These are phyloP conservation scores for Lutjanus campechanus DNA, from an alignment of 2,797 vertebrate genomes.

Conservation along the genomic window DNA sequence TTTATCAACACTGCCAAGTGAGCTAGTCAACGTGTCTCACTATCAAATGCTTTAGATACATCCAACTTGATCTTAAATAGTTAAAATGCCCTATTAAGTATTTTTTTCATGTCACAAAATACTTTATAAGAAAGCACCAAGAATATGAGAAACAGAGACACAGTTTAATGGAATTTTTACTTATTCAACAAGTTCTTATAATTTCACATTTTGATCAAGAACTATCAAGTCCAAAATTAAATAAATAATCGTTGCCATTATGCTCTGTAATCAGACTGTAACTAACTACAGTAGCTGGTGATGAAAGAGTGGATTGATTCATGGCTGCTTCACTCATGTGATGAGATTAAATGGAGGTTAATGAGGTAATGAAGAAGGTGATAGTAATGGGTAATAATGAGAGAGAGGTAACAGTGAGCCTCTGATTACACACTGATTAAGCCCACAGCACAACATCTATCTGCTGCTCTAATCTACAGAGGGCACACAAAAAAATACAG, in stretches of 20 bases:
- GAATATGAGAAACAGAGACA: too few species aligned
- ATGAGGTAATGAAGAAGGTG: conserved; percentile 77
- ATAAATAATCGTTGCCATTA: not conserved
- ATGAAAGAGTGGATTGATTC: conserved; percentile 58
- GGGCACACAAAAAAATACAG: conserved; percentile 35
- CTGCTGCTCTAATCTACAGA: conserved; percentile 58
- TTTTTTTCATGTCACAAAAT: too few species aligned
- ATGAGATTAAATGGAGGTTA: conserved; percentile 80
- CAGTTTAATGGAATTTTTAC: not conserved
- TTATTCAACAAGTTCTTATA: not conserved
- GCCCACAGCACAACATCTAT: conserved; percentile 72
- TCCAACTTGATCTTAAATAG: not conserved
- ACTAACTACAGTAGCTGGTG: conserved; percentile 40
- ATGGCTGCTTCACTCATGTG: conserved; percentile 57
- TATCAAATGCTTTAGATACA: not conserved
- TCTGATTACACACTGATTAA: conserved; percentile 82
- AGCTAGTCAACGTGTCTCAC: not conserved
- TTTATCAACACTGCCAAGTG: not conserved
- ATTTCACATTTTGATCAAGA: not conserved
- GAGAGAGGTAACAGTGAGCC: conserved; percentile 46
- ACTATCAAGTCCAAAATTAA: not conserved
- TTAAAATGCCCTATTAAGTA: too few species aligned
- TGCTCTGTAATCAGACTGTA: conserved; percentile 20
- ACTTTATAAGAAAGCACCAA: too few species aligned
- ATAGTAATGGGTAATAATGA: conserved; percentile 72